Conservation (phyloP, 1,140 invertebrate genomes). For the Euglossa dilemma region DNA sequence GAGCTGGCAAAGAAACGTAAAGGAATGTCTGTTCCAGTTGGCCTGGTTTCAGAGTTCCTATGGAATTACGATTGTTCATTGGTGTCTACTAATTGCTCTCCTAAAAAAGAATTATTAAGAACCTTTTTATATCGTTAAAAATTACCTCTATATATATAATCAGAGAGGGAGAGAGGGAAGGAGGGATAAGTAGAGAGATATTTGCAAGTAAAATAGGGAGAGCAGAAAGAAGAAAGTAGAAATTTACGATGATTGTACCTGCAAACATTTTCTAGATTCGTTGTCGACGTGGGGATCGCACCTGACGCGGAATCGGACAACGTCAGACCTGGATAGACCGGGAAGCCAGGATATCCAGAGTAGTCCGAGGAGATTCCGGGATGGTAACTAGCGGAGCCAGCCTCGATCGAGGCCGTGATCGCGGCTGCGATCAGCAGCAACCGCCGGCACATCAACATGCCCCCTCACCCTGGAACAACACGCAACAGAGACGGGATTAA, state of each 20-base stretch:
- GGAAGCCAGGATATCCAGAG: conserved; percentile 62
- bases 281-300: conserved; percentile 55
- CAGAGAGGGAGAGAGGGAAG: no score
- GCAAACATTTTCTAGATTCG: conserved; percentile 47
- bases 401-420: conserved; percentile 76
- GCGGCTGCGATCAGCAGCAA: conserved; percentile 81
- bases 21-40: background rate
- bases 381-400: conserved; percentile 75
- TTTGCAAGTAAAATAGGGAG: no score
- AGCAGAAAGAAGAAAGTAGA: no score
- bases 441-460: conserved; percentile 78
- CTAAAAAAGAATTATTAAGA: no score
- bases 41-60: background rate
- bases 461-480: conserved; percentile 76
- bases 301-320: conserved; percentile 60
- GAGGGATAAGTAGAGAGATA: no score
- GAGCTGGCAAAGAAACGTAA: background rate
- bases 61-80: background rate
- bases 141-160: no score
- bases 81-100: background rate
- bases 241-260: conserved; percentile 4
- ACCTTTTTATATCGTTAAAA: no score
- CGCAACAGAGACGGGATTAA: background rate
- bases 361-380: conserved; percentile 61
- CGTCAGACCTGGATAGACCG: conserved; percentile 64